Base-by-base conservation (phyloP, 1,140 invertebrate species). In the Drosophila kohkoa region DNA sequence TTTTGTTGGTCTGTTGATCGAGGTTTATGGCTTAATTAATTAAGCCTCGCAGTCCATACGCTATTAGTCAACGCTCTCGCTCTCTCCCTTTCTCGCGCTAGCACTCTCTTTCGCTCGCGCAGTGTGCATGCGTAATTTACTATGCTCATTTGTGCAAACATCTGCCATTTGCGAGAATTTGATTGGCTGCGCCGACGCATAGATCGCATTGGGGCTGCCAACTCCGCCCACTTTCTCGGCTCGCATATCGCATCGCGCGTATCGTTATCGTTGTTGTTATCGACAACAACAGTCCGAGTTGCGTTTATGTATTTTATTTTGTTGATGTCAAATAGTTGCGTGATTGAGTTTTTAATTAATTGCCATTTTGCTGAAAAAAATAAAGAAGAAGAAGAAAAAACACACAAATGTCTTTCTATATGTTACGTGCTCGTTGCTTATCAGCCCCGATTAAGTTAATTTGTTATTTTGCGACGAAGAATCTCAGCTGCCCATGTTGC, bases 391-490 rank as follows among this genome's bases (percentile, higher is more conserved):
- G 20, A 25, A 25, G 3, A 4, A 20, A 20, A 25, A 25, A 25
- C 20, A 25, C 4, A 25, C 20, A 25, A 25, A 25, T 25, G 20
- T 25, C 20, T 82, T 82, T 82, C 66, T 41, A 8, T 5, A 4
- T 7, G 5, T 13, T 45, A 20, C 43, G 49, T 45, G 15, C 41
- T 13, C 57, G 20, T 49, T 63, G 83, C 85, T 87, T 88, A 88
- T 88, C 83, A 88, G 85, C 62, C 38, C 69, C 83, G 82, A 83
- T 88, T 88, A 83, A 77, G 67, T 88, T 83, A 83, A 85, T 81
- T 82, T 81, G 79, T 80, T 71, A 71, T 81, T 78, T 86, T 66
- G 69, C 25, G 5, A 59, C 28, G 51, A 46, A 8, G 59, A 43
- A 48, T 32, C 30, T 28, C n/a, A 11, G 54, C 59, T 51, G 45